Percentiles rank a stretch among this genome's conserved stretches.
phyloP scores from a whole-genome alignment of 2,113 vertebrate genomes.

The Lagopus muta region DNA sequence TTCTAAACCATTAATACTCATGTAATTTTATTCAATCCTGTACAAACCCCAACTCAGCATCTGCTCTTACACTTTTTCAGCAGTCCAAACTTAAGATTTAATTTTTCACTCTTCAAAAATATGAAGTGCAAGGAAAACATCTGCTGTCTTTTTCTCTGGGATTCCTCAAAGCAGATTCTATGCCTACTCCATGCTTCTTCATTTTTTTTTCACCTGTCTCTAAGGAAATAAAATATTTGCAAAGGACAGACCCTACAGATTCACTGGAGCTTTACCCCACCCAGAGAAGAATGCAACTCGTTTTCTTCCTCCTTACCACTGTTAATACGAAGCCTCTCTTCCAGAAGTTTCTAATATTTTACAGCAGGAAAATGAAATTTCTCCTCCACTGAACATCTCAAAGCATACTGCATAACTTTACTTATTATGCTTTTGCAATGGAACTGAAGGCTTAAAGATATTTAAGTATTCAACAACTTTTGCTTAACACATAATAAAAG shows the following conservation, averaged over 20 bases:
- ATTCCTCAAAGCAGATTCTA: background rate
- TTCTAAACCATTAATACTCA: background rate
- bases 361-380: background rate
- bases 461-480: background rate
- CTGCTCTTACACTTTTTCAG: background rate
- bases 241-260: background rate
- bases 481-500: background rate
- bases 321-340: background rate
- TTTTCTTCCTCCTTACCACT: background rate
- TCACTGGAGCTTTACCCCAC: background rate
- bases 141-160: background rate
- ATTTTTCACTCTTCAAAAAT: background rate
- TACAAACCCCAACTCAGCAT: background rate
- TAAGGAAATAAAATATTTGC: slow-evolving; percentile 1
- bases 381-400: background rate
- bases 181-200: background rate
- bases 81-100: background rate
- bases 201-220: background rate
- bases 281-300: background rate
- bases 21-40: background rate
- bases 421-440: background rate
- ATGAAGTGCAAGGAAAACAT: background rate
- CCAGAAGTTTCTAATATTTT: background rate
- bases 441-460: background rate
- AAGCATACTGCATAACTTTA: background rate